A percentile compares a stretch with the other conserved stretches of the same genome.
Evolutionary conservation across 1,140 invertebrate species (phyloP).

Genomic region (Oncopodura yosiiana): DNA sequence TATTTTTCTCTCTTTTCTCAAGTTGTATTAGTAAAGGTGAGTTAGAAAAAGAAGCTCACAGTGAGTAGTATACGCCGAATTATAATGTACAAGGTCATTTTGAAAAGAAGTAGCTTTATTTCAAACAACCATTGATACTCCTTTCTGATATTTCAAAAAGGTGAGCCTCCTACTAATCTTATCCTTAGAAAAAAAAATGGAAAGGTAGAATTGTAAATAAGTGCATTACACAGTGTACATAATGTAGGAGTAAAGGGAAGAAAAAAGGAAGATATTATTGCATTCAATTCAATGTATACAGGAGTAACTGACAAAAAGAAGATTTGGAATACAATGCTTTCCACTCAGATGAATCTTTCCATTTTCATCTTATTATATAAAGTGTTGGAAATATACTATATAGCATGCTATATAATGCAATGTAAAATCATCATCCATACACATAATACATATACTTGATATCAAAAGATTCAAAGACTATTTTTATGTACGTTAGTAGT

Average conservation of each 20-base stretch:
- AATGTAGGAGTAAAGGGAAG: background rate
- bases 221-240: constrained; percentile 3
- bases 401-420: background rate
- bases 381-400: background rate
- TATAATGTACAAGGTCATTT: background rate
- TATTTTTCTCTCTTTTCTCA: background rate
- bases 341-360: constrained; percentile 21
- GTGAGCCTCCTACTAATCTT: background rate
- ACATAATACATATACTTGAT: too few species aligned
- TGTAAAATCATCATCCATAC: background rate
- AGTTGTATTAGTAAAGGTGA: background rate
- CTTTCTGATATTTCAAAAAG: background rate
- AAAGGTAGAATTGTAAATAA: background rate
- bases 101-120: background rate
- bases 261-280: background rate
- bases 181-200: background rate
- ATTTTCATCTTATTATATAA: constrained; percentile 3
- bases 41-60: background rate
- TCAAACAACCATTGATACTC: background rate
- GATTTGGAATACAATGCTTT: constrained; percentile 14
- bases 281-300: too few species aligned
- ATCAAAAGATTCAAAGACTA: background rate
- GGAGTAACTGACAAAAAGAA: constrained; percentile 1
- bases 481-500: too few species aligned
- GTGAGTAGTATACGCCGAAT: too few species aligned